Conservation (phyloP, 2,113 vertebrate genomes). For the Lagopus leucura region DNA sequence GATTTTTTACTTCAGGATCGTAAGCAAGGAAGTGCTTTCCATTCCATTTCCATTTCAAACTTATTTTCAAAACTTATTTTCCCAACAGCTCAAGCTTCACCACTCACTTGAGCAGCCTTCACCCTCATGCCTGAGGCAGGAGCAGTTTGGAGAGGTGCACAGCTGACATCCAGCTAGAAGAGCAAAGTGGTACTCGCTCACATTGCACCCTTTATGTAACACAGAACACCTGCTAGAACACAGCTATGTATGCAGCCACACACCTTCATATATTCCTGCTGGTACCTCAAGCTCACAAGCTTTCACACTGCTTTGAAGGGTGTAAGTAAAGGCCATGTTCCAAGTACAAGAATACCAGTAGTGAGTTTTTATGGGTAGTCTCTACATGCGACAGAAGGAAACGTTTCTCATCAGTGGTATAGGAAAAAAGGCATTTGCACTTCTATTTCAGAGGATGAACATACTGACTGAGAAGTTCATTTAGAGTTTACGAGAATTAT, state of each 20-base stretch:
- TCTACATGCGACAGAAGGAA: not conserved
- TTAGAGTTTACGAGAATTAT: slow-evolving; percentile 48
- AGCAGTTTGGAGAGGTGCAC: not conserved
- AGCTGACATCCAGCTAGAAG: not conserved
- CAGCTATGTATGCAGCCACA: not conserved
- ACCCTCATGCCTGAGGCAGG: not conserved
- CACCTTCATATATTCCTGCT: not conserved
- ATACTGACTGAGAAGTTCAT: not conserved
- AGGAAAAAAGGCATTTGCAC: not conserved
- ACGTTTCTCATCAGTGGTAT: not conserved
- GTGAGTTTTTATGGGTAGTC: not conserved
- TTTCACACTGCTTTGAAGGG: not conserved
- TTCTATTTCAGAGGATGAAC: slow-evolving; percentile 6
- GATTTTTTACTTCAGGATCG: not conserved
- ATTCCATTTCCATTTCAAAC: not conserved
- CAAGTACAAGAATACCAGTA: not conserved
- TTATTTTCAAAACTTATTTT: not conserved
- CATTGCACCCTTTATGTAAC: not conserved
- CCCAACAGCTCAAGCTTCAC: not conserved
- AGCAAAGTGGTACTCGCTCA: not conserved
- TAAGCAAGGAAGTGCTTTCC: not conserved
- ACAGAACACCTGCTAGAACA: not conserved
- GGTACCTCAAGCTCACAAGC: not conserved
- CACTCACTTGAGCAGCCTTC: not conserved
- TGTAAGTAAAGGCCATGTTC: not conserved